Percentiles rank a stretch among this genome's conserved stretches.
These are phyloP conservation scores for Stenurella melanura DNA, from an alignment of 2,888 invertebrate genomes.

Conservation along the genomic window DNA sequence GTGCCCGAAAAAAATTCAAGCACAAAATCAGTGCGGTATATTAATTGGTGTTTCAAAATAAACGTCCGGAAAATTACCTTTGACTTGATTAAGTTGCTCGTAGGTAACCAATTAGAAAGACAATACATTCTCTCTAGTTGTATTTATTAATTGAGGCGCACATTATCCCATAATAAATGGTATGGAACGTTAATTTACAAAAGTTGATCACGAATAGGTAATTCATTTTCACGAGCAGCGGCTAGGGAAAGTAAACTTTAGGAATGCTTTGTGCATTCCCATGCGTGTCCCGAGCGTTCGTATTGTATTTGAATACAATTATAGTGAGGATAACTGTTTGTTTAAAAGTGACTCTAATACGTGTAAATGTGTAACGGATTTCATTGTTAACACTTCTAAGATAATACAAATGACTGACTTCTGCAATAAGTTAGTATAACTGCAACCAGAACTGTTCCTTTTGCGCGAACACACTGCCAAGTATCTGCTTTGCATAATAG, in stretches of 20 bases:
- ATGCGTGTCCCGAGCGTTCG: constrained; percentile 40
- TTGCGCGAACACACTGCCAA: constrained; percentile 14
- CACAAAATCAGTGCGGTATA: too few species aligned
- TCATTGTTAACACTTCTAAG: constrained; percentile 44
- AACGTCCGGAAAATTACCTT: neutral
- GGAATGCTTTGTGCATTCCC: constrained; percentile 45
- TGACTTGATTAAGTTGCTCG: neutral
- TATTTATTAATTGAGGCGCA: constrained; percentile 45
- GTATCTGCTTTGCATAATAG: constrained; percentile 24
- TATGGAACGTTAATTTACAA: constrained; percentile 46
- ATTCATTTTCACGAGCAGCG: constrained; percentile 49
- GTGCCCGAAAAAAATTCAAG: too few species aligned
- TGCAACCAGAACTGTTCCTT: constrained; percentile 29
- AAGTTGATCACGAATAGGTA: constrained; percentile 48
- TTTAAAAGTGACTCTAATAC: constrained; percentile 36
- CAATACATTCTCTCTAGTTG: constrained; percentile 25
- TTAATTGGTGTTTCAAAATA: neutral
- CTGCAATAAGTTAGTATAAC: constrained; percentile 42
- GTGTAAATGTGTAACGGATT: constrained; percentile 43
- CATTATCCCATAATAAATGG: constrained; percentile 44
- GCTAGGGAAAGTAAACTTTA: constrained; percentile 49
- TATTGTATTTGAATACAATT: constrained; percentile 55
- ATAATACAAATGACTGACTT: constrained; percentile 44
- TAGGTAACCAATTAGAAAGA: constrained; percentile 17
- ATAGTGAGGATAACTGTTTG: constrained; percentile 47